Percentiles rank a stretch among this genome's conserved stretches.
Conservation (phyloP, 1,140 invertebrate genomes). For the Nylanderia fulva region DNA sequence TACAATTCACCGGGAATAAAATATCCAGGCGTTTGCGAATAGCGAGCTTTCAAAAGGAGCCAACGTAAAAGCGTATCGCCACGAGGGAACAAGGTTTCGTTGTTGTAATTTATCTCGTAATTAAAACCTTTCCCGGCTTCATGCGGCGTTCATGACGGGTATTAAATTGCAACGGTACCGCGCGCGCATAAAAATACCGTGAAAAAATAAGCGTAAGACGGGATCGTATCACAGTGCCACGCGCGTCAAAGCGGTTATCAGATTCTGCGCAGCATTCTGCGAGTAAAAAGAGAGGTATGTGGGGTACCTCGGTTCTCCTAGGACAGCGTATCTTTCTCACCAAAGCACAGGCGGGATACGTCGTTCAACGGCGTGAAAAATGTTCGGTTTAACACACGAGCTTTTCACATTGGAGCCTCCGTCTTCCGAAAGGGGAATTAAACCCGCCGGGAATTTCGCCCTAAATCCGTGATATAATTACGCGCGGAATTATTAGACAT, state of each 20-base stretch:
- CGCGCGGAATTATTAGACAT: constrained; percentile 7
- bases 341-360: constrained; percentile 4
- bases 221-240: not conserved
- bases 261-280: not conserved
- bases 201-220: not conserved
- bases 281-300: not conserved
- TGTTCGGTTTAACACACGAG: not conserved
- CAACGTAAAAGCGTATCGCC: not conserved
- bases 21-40: not conserved
- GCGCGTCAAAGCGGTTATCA: not conserved
- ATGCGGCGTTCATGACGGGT: constrained; percentile 11
- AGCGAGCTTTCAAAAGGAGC: not conserved
- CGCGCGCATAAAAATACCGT: constrained; percentile 28
- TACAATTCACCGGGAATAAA: constrained; percentile 19
- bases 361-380: constrained; percentile 1
- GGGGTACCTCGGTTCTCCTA: no score
- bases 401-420: not conserved
- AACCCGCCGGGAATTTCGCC: not conserved
- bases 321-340: no score
- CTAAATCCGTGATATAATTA: constrained; percentile 36
- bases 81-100: not conserved
- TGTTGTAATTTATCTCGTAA: constrained; percentile 57
- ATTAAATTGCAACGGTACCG: constrained; percentile 17
- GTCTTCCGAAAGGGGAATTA: not conserved
- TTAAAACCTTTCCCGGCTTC: constrained; percentile 65